Evolutionary conservation across 2,888 invertebrate genomes (phyloP).

Genomic region (Sialis lutaria): DNA sequence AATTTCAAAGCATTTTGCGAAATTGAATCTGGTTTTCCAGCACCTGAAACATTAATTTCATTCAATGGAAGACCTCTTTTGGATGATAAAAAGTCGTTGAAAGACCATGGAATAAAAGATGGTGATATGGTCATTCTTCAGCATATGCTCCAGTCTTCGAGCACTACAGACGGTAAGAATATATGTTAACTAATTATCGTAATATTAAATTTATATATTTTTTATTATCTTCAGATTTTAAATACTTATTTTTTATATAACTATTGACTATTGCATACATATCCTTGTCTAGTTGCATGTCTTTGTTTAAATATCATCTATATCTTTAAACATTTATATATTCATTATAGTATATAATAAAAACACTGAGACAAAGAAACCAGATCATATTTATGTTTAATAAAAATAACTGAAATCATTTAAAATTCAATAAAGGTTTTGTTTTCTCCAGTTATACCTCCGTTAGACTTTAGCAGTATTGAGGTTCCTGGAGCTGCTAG

Average conservation of each 20-base stretch:
- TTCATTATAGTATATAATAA: too few species aligned
- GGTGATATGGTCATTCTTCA: slow-evolving; percentile 79
- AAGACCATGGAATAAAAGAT: slow-evolving; percentile 68
- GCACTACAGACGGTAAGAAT: too few species aligned
- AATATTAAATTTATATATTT: too few species aligned
- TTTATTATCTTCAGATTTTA: not conserved
- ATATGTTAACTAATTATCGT: too few species aligned
- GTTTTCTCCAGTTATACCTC: slow-evolving; percentile 7
- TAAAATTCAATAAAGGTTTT: too few species aligned
- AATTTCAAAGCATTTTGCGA: slow-evolving; percentile 91
- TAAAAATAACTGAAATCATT: too few species aligned
- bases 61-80: slow-evolving; percentile 74
- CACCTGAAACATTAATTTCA: slow-evolving; percentile 63
- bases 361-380: too few species aligned
- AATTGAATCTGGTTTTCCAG: slow-evolving; percentile 70
- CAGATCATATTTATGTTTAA: too few species aligned
- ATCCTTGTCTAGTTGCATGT: too few species aligned
- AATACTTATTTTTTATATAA: slow-evolving; percentile 1
- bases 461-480: slow-evolving; percentile 74
- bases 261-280: not conserved
- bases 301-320: too few species aligned
- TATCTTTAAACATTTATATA: too few species aligned
- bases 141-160: slow-evolving; percentile 34
- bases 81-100: slow-evolving; percentile 69
- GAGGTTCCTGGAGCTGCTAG: slow-evolving; percentile 43